Conservation (phyloP, 2,888 invertebrate species). For the Piscicola geometra region DNA sequence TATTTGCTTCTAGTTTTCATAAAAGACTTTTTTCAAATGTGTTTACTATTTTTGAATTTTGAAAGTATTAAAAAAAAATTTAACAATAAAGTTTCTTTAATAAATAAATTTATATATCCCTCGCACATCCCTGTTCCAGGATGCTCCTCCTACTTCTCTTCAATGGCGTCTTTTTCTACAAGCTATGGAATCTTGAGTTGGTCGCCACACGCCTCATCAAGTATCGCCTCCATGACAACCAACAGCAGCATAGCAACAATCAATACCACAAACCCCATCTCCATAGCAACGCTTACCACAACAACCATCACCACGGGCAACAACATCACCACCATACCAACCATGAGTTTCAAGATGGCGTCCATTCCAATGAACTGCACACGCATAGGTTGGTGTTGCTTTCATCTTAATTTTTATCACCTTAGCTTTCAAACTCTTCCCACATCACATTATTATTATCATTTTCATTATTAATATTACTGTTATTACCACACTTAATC, state of each 20-base stretch:
- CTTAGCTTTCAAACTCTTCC: too few species aligned
- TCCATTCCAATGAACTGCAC: neutral
- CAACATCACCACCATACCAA: neutral
- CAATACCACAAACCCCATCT: neutral
- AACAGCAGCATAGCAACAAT: neutral
- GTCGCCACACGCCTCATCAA: conserved; percentile 43
- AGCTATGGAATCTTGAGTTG: conserved; percentile 71
- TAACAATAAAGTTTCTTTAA: neutral
- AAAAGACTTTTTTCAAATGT: too few species aligned
- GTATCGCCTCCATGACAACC: too few species aligned
- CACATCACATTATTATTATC: too few species aligned
- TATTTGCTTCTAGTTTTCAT: too few species aligned
- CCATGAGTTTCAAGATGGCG: neutral
- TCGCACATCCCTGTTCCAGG: conserved; percentile 40
- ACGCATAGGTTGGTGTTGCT: neutral
- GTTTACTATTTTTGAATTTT: too few species aligned
- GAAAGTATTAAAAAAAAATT: neutral
- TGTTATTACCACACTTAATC: too few species aligned
- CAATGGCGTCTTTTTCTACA: conserved; percentile 77
- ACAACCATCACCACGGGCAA: neutral
- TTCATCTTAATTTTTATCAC: too few species aligned
- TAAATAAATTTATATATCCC: neutral
- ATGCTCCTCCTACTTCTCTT: conserved; percentile 64
- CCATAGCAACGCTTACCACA: neutral
- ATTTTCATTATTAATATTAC: too few species aligned